Conservation (phyloP, 1,140 invertebrate genomes). For the Phymastichus coffea region DNA sequence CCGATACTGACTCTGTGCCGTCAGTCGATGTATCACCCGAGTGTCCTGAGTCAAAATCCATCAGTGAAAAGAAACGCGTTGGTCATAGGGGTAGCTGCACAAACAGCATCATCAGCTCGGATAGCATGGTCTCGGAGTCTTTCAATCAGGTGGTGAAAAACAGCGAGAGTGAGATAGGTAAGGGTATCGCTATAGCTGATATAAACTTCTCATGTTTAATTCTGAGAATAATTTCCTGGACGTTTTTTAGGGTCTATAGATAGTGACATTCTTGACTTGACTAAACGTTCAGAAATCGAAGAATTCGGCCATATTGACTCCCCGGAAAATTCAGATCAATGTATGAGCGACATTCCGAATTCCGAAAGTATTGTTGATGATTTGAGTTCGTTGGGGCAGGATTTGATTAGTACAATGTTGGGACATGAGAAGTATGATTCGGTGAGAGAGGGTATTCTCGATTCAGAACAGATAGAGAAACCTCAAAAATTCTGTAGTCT, state of each 20-base stretch:
- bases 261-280: constrained; percentile 51
- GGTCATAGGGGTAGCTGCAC: constrained; percentile 41
- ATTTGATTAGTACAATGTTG: constrained; percentile 63
- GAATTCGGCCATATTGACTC: constrained; percentile 72
- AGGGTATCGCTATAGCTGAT: constrained; percentile 4
- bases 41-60: constrained; percentile 31
- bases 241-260: constrained; percentile 47
- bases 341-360: constrained; percentile 66
- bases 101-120: constrained; percentile 47
- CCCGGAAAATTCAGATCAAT: constrained; percentile 73
- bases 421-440: constrained; percentile 56
- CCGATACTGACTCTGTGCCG: constrained; percentile 45
- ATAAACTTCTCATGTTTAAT: not conserved
- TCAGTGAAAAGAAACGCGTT: constrained; percentile 22
- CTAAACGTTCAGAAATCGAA: constrained; percentile 47
- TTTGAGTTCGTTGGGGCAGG: constrained; percentile 70
- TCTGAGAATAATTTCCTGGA: constrained; percentile 39
- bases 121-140: constrained; percentile 45
- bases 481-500: constrained; percentile 68
- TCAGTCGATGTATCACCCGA: constrained; percentile 38
- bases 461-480: constrained; percentile 45
- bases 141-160: constrained; percentile 44
- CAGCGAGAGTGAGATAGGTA: constrained; percentile 53
- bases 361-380: constrained; percentile 76
- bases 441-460: constrained; percentile 46